These are phyloP conservation scores for Taenaris catops DNA, from an alignment of 2,888 invertebrate genomes.

Conservation along the genomic window DNA sequence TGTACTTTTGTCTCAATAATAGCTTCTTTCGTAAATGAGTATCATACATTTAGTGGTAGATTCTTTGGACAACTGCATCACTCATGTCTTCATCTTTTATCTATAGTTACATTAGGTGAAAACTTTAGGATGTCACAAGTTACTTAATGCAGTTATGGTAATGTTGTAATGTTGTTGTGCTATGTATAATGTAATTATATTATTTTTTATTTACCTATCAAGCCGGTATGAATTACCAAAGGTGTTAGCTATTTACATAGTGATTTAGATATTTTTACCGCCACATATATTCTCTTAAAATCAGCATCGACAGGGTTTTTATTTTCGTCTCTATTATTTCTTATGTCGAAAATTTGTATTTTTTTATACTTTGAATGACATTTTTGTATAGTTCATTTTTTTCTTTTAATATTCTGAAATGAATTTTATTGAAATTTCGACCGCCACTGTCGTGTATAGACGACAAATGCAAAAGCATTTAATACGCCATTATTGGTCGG, in stretches of 20 bases:
- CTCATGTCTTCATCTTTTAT: conserved; percentile 9
- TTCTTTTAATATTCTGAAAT: conserved; percentile 29
- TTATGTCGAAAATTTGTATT: conserved; percentile 27
- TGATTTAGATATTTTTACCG: conserved; percentile 57
- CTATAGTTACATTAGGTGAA: conserved; percentile 15
- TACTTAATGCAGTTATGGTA: conserved; percentile 40
- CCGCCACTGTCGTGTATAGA: too few species aligned
- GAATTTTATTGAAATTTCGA: conserved; percentile 33
- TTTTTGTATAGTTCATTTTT: conserved; percentile 43
- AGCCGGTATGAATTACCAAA: conserved; percentile 77
- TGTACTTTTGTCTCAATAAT: not conserved
- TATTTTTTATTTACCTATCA: conserved; percentile 54
- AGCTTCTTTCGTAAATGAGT: not conserved
- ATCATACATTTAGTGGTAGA: not conserved
- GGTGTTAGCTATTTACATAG: conserved; percentile 68
- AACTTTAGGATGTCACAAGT: conserved; percentile 37
- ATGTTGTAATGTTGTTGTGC: conserved; percentile 45
- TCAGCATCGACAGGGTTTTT: conserved; percentile 37
- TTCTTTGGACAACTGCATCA: conserved; percentile 6
- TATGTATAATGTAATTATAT: conserved; percentile 48
- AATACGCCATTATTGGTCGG: too few species aligned
- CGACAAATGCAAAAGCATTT: too few species aligned
- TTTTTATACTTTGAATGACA: conserved; percentile 32
- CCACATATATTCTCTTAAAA: conserved; percentile 34
- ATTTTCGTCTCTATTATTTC: conserved; percentile 28